phyloP scores from a whole-genome alignment of 2,888 invertebrate species.

The Caenorhabditis doughertyi region DNA sequence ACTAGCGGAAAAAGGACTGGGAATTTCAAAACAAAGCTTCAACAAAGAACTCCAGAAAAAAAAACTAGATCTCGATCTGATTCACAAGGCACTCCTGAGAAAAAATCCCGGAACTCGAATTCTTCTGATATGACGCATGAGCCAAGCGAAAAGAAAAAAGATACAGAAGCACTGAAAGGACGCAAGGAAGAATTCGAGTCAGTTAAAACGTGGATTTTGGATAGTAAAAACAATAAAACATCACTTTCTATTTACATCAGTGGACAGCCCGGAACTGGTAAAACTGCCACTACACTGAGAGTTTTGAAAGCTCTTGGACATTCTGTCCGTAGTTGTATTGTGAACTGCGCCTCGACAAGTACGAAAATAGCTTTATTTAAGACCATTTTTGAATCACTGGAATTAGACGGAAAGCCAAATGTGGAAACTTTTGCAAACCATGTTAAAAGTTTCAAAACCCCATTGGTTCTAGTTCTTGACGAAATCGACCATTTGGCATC shows the following conservation, averaged over 20 bases:
- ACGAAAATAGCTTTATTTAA: constrained; percentile 61
- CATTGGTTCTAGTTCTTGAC: constrained; percentile 69
- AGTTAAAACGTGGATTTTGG: constrained; percentile 87
- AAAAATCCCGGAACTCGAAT: neutral
- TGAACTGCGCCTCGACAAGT: constrained; percentile 74
- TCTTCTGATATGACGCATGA: constrained; percentile 5
- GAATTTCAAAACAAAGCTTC: constrained; percentile 19
- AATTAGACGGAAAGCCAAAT: constrained; percentile 42
- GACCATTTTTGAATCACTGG: constrained; percentile 55
- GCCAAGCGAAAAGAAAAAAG: neutral
- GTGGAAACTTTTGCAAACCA: constrained; percentile 36
- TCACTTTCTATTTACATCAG: constrained; percentile 94
- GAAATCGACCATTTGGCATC: constrained; percentile 70
- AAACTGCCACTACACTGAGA: constrained; percentile 76
- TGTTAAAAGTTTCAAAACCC: constrained; percentile 14
- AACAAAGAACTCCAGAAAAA: constrained; percentile 34
- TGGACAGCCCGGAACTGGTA: constrained; percentile 95
- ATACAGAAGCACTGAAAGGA: constrained; percentile 84
- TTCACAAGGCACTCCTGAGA: constrained; percentile 34
- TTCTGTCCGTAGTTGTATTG: constrained; percentile 37
- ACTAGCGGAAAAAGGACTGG: neutral
- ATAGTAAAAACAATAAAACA: constrained; percentile 86
- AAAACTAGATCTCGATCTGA: neutral
- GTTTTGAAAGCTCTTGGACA: constrained; percentile 67
- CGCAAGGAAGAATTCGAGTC: constrained; percentile 89